These are phyloP conservation scores for Harlomillsia oculata DNA, from an alignment of 1,140 invertebrate genomes.

Conservation along the genomic window DNA sequence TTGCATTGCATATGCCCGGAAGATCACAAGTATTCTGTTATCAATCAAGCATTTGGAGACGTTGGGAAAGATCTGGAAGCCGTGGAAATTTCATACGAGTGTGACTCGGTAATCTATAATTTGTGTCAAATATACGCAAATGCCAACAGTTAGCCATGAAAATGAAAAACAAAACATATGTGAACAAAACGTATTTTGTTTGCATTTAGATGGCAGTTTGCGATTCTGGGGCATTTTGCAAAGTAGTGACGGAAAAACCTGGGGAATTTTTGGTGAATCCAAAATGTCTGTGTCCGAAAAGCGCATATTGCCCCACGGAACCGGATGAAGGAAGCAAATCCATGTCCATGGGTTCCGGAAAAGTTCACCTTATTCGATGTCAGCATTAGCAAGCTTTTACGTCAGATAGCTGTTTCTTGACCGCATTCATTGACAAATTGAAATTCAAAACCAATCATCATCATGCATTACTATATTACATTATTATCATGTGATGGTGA, in stretches of 20 bases:
- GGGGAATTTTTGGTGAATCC: constrained; percentile 26
- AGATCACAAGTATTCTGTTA: constrained; percentile 33
- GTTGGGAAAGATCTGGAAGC: constrained; percentile 29
- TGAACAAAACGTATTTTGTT: no score
- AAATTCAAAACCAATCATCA: no score
- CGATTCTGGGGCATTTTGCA: constrained; percentile 13
- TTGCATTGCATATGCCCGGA: constrained; percentile 37
- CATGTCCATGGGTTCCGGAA: constrained; percentile 6
- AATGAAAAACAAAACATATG: not conserved
- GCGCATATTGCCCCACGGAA: constrained; percentile 25
- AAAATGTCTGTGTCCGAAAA: constrained; percentile 28
- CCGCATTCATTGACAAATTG: no score
- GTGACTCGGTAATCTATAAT: constrained; percentile 27
- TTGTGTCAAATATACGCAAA: not conserved
- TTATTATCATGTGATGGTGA: no score
- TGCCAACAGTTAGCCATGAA: not conserved
- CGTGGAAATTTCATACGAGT: constrained; percentile 36
- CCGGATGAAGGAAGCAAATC: constrained; percentile 7
- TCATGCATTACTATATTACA: no score
- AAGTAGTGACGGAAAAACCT: constrained; percentile 7
- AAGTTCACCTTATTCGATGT: constrained; percentile 19
- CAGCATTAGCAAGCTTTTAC: constrained; percentile 27
- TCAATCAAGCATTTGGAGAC: constrained; percentile 35
- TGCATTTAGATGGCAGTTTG: constrained; percentile 15
- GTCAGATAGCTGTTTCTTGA: no score